A percentile compares a stretch with the other conserved stretches of the same genome.
These are phyloP conservation scores for Escarpia spicata DNA, from an alignment of 2,888 invertebrate species.

Conservation along the genomic window DNA sequence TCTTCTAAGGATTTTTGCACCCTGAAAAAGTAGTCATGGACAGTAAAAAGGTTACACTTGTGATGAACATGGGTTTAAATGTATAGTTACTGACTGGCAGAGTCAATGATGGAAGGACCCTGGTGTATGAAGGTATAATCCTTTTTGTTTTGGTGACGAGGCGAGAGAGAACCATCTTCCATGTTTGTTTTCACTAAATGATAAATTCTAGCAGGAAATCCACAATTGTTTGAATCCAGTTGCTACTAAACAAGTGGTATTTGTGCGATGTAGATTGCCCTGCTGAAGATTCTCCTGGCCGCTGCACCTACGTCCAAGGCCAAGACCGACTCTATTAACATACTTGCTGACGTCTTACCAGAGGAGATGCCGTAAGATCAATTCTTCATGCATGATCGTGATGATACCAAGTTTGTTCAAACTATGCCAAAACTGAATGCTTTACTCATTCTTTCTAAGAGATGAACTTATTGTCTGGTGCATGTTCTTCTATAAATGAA, in stretches of 20 bases:
- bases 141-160: no score
- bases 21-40: not conserved
- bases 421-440: not conserved
- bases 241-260: no score
- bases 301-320: slow-evolving; percentile 98
- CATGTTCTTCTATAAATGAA: not conserved
- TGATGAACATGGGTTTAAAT: no score
- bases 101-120: no score
- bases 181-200: no score
- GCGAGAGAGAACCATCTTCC: no score
- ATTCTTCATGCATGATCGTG: not conserved
- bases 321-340: slow-evolving; percentile 97
- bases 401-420: slow-evolving; percentile 40
- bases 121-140: no score
- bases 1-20: not conserved
- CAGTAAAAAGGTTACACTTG: no score
- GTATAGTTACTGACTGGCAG: no score
- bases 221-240: no score
- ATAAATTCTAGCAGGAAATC: no score
- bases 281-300: slow-evolving; percentile 94
- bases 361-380: slow-evolving; percentile 89
- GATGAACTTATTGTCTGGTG: not conserved
- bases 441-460: not conserved
- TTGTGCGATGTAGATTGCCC: slow-evolving; percentile 73
- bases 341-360: slow-evolving; percentile 96